Conservation (phyloP, 2,113 vertebrate genomes). For the Tichodroma muraria region DNA sequence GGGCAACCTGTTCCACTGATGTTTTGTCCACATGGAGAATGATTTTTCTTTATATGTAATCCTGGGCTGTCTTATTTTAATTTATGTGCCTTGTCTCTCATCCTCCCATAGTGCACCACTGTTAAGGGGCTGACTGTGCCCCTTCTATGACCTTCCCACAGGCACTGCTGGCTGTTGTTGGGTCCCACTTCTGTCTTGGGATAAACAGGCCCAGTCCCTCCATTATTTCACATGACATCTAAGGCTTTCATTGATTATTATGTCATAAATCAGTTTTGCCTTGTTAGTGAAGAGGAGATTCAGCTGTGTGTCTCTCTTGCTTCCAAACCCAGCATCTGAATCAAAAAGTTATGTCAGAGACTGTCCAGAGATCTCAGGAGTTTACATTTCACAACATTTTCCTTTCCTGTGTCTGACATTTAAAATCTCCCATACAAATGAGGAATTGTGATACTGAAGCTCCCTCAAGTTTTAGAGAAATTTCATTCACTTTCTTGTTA, state of each 20-base stretch:
- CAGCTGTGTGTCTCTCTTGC: not conserved
- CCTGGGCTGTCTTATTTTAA: not conserved
- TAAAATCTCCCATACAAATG: not conserved
- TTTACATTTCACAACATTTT: not conserved
- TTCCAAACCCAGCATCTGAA: not conserved
- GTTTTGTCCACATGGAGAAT: not conserved
- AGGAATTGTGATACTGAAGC: not conserved
- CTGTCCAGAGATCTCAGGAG: not conserved
- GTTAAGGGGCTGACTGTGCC: not conserved
- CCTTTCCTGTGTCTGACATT: not conserved
- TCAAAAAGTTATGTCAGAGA: not conserved
- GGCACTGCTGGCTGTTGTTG: not conserved
- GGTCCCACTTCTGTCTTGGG: not conserved
- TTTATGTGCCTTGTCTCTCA: not conserved
- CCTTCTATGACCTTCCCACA: not conserved
- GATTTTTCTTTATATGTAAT: not conserved
- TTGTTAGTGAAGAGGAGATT: not conserved
- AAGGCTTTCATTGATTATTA: not conserved
- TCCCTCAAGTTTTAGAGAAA: not conserved
- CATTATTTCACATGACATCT: not conserved
- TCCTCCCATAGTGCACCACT: not conserved
- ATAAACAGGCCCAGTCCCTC: not conserved
- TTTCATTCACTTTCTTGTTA: not conserved
- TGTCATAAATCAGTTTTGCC: not conserved
- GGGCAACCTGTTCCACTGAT: not conserved